Conservation (phyloP, 2,113 vertebrate species). For the Butorides virescens region DNA sequence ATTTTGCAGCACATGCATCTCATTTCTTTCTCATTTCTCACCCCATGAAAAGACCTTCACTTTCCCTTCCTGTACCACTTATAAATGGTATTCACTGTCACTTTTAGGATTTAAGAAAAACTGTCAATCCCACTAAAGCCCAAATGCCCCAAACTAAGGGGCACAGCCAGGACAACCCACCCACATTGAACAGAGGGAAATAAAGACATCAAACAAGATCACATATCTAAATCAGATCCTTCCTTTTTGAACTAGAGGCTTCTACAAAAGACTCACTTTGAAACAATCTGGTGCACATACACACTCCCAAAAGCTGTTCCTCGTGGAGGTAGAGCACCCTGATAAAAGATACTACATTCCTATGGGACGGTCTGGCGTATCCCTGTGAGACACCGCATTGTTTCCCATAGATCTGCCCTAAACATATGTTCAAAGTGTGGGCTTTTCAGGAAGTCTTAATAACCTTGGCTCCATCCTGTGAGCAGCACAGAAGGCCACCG, state of each 20-base stretch:
- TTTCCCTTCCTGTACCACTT: neutral
- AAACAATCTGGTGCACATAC: neutral
- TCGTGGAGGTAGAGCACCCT: neutral
- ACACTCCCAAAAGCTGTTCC: neutral
- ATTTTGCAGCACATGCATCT: neutral
- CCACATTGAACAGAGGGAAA: neutral
- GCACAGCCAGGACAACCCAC: neutral
- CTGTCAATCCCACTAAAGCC: neutral
- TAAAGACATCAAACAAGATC: neutral
- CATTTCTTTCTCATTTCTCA: neutral
- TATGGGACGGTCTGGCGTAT: rapidly evolving
- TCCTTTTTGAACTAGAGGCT: neutral
- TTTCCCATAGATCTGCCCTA: neutral
- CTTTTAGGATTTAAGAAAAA: neutral
- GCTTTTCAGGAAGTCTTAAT: neutral
- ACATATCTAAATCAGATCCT: neutral
- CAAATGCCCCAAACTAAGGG: neutral
- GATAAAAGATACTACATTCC: neutral
- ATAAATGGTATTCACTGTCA: neutral
- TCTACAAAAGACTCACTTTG: neutral
- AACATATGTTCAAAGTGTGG: neutral
- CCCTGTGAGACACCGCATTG: neutral
- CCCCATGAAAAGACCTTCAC: neutral
- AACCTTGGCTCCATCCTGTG: neutral
- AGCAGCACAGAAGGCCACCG: neutral